Evolutionary conservation across 2,797 vertebrate genomes (phyloP), one percentile per base, ranked within the genome.

Genomic region (Oryzias sinensis): DNA sequence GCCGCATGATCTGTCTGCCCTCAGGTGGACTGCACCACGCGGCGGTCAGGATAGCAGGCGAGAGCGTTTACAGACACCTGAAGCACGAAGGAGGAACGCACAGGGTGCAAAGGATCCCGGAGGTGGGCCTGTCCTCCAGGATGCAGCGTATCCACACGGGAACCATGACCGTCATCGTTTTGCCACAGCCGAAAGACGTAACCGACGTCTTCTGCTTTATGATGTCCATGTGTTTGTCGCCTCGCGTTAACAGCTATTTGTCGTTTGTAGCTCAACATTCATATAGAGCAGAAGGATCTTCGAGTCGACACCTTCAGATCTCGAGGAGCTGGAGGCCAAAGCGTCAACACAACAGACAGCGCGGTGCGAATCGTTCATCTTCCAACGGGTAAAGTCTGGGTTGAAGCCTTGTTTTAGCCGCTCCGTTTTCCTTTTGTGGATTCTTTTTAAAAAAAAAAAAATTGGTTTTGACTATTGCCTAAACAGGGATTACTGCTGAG

Each of bases 91-190:
- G 94, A 59, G 96, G 97, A 6, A 95, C 93, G 4, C 97, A 99
- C 54, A 80, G 96, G 51, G 97, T 99, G 15, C 96, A 98, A 72
- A 90, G 96, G 53, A 98, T 99, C 83, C 97, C 97, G 0, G 93
- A 97, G 83, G 92, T 91, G 0, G 97, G 97, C 46, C 81, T 98
- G 3, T 99, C 97, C 0, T 95, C 97, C 4, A 90, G 97, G 87
- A 98, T 98, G 97, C 96, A 99, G 76, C 91, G 95, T 0, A 97
- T 99, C 78, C 97, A 99, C 89, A 98, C 96, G 0, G 97, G 97
- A 56, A 98, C 97, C n/a, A 95, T 95, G 93, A 92, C 93, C 0
- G 95, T 97, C 18, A 95, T 99, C 25, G 86, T 98, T 25, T 92
- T 99, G 29, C 95, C 95, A 44, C 94, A 97, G 59, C 90, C 94